A percentile compares a stretch with the other conserved stretches of the same genome.
phyloP scores from a whole-genome alignment of 2,888 invertebrate species.

The Anodontia alba region DNA sequence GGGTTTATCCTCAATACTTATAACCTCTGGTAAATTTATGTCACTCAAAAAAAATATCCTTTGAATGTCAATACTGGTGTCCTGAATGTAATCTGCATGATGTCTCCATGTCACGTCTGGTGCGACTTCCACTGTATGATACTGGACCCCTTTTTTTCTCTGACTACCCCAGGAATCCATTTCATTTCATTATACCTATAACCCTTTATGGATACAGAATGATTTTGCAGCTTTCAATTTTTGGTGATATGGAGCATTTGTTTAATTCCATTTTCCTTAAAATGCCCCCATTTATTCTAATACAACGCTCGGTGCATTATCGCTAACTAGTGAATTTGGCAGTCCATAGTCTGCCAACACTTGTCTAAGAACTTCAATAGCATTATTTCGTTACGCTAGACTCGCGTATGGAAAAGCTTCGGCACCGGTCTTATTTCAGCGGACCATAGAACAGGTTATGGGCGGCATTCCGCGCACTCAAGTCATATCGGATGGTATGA shows the following conservation, averaged over 20 bases:
- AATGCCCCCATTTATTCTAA: conserved; percentile 54
- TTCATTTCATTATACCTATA: conserved; percentile 22
- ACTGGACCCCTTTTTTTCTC: conserved; percentile 21
- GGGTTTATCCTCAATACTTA: not conserved
- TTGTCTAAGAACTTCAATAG: conserved; percentile 46
- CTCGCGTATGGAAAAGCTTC: too few species aligned
- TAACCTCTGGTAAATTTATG: not conserved
- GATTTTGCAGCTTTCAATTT: conserved; percentile 42
- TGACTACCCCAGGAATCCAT: conserved; percentile 36
- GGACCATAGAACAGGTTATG: too few species aligned
- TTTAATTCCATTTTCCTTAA: conserved; percentile 49
- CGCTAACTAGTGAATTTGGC: too few species aligned
- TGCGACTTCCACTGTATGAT: too few species aligned
- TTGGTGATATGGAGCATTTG: conserved; percentile 63
- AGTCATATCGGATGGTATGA: too few species aligned
- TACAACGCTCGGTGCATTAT: conserved; percentile 49
- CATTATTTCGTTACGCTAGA: too few species aligned
- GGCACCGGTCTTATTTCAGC: too few species aligned
- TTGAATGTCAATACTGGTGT: not conserved
- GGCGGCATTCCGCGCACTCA: too few species aligned
- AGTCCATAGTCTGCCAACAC: conserved; percentile 57
- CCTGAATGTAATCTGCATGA: conserved; percentile 29
- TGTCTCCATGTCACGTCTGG: too few species aligned
- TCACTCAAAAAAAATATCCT: conserved; percentile 4
- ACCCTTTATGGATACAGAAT: conserved; percentile 23